Base-by-base conservation (phyloP, 35 echinoderm and acorn worm genomes). In the Eucidaris tribuloides region DNA sequence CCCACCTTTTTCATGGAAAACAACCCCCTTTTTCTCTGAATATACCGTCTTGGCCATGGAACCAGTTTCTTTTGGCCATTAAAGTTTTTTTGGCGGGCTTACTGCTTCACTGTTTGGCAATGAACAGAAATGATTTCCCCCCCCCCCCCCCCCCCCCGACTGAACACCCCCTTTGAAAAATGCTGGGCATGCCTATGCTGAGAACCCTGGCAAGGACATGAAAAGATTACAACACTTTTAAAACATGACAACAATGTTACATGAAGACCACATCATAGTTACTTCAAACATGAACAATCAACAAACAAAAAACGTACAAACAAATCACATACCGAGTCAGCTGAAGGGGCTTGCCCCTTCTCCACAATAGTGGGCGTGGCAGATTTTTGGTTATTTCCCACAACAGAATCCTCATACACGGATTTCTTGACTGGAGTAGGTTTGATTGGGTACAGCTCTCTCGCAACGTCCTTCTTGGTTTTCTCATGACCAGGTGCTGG, bases 371-470 rank as follows among this genome's bases (percentile, higher is more conserved):
- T 64, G 37, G 61, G 37, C 13, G 61, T 27, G 4, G 25, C 61
- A 15, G 61, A 32, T 64, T 64, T 27, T 34, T 64, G 13, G 1
- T 27, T 27, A 1, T 64, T 34, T 32, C 37, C 37, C 2, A 3
- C 29, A 3, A 15, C 28, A 15, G 11, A 13, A 34, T 15, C 61
- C 24, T 2, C 37, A 15, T 64, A 27, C 37, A 32, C 61, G 2
- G 61, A 28, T 64, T 64, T 64, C 61, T 64, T 64, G 25, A 64
- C 61, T 32, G 61, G 61, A 64, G 37, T 28, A 6, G 61, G 61
- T 64, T 64, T 64, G 61, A 64, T 17, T 2, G 61, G 61, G 24
- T 64, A 64, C 61, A 64, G 61, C 61, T 64, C 28, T 32, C 61
- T 27, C 28, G 28, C 24, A 2, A 64, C 61, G 37, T 64, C 61